Evolutionary conservation across 2,797 vertebrate genomes (phyloP), one percentile per base, ranked within the genome.

Genomic region (Phataginus tetradactyla): DNA sequence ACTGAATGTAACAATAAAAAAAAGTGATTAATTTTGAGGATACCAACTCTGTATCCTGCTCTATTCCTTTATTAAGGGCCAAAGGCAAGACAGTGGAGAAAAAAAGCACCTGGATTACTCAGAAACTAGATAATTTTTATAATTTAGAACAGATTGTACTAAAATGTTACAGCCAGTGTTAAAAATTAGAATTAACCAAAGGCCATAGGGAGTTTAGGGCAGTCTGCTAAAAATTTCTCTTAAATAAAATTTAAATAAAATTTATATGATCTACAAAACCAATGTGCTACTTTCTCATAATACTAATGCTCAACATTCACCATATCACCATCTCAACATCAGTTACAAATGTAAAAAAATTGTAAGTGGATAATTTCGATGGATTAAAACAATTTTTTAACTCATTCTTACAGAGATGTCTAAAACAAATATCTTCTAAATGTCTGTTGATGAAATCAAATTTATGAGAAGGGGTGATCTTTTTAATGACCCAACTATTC

Each of bases 171-270:
- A 78, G 18, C 15, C 75, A 91, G 90, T 57, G n/a, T 90, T 79
- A 94, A 95, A 94, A 90, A 90, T 63, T 9, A 91, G 61, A 91
- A 86, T 88, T 74, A 74, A 20, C n/a, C 66, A 90, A 69, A 94
- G 18, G 34, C 10, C 13, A 69, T 12, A 91, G 9, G 69, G 42
- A 95, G 90, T 83, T 74, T 85, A 55, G 15, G 32, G 32, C 7
- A 86, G 32, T 29, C 83, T 86, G 45, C 25, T 90, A 87, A 81
- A n/a, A 2, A 89, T 53, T 49, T 92, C 69, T 57, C 79, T 49
- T 42, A 79, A 66, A 87, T 77, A 89, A 85, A 91, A 88, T 74
- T 49, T 42, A 79, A 66, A 87, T 77, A 89, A 85, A 91, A 88
- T 74, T 20, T 72, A 59, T 59, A 81, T 29, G 81, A 72, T 2